Evolutionary conservation across 2,113 vertebrate species (phyloP).

Genomic region (Ciconia boyciana): DNA sequence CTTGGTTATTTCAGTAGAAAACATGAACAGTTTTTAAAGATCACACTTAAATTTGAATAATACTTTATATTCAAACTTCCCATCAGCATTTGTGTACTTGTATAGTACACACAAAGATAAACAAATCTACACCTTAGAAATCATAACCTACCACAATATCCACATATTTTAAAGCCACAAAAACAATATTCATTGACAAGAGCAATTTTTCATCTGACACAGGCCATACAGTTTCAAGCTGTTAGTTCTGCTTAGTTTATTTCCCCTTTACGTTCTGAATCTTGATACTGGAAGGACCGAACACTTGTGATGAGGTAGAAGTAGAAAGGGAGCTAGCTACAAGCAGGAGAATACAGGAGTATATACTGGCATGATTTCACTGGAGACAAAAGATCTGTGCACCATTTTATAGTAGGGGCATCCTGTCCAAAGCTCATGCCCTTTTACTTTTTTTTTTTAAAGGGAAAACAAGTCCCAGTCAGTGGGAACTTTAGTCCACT

Average conservation of each 20-base stretch:
- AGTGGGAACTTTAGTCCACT: neutral
- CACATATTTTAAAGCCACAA: neutral
- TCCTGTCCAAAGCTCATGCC: neutral
- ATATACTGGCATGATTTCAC: neutral
- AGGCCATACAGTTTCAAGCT: neutral
- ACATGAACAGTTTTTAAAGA: neutral
- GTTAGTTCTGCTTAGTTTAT: neutral
- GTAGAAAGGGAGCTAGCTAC: neutral
- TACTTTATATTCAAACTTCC: neutral
- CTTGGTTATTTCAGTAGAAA: neutral
- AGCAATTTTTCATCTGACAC: neutral
- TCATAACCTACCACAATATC: neutral
- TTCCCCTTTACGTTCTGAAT: neutral
- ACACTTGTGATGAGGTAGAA: neutral
- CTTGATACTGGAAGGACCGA: neutral
- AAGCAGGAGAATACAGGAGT: neutral
- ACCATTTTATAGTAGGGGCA: neutral
- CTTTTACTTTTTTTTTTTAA: neutral
- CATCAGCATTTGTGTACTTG: neutral
- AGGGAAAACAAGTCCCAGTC: neutral
- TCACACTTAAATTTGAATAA: neutral
- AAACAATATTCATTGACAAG: neutral
- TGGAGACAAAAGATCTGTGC: neutral
- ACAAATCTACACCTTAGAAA: neutral
- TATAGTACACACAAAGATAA: neutral